Conservation (phyloP, 2,888 invertebrate genomes). For the Cyrtodaria siliqua region DNA sequence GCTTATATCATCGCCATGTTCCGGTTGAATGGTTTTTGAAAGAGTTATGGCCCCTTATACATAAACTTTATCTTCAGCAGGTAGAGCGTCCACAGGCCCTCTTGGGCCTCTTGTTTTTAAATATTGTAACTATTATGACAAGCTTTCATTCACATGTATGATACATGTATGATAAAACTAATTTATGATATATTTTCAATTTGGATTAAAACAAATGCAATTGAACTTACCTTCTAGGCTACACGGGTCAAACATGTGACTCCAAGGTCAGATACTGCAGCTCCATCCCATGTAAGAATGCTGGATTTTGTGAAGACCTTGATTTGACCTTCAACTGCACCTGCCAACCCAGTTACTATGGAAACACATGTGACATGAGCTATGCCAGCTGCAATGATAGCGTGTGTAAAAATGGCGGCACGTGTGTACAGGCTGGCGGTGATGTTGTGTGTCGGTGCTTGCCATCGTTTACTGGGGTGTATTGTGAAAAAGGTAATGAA, state of each 20-base stretch:
- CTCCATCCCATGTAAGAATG: slow-evolving; percentile 71
- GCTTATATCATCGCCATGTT: too few relatives aligned
- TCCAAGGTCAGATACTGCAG: slow-evolving; percentile 61
- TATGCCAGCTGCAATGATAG: slow-evolving; percentile 63
- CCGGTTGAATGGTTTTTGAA: too few relatives aligned
- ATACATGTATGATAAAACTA: too few relatives aligned
- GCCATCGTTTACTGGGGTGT: slow-evolving; percentile 70
- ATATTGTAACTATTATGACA: too few relatives aligned
- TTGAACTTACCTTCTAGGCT: too few relatives aligned
- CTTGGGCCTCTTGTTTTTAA: too few relatives aligned
- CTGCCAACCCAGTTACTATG: slow-evolving; percentile 73
- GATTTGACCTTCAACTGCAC: slow-evolving; percentile 58
- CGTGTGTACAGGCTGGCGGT: slow-evolving; percentile 67
- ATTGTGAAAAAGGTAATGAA: slow-evolving; percentile 78
- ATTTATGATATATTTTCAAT: too few relatives aligned
- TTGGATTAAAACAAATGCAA: too few relatives aligned
- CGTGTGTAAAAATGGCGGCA: slow-evolving; percentile 77
- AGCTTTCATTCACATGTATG: too few relatives aligned
- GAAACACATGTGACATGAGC: slow-evolving; percentile 67
- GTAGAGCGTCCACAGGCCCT: too few relatives aligned
- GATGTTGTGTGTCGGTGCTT: slow-evolving; percentile 69
- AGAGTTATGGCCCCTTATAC: too few relatives aligned
- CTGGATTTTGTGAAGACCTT: slow-evolving; percentile 67
- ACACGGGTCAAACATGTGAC: slow-evolving; percentile 61
- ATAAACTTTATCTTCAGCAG: too few relatives aligned